These are phyloP conservation scores for Xylocampa areola DNA, from an alignment of 2,888 invertebrate species.

Conservation along the genomic window DNA sequence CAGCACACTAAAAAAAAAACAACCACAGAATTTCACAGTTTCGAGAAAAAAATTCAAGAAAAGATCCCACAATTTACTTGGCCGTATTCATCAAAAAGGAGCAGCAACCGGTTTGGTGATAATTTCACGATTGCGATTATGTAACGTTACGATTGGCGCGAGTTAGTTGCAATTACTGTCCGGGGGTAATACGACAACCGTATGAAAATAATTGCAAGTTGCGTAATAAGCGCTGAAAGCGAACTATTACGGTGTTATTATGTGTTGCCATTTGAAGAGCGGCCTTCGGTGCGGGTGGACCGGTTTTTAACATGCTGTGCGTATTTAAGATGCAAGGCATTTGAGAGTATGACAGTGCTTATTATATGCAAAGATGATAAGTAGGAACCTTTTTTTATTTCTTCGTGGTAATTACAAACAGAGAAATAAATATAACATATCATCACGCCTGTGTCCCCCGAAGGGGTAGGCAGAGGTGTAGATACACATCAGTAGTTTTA, in stretches of 20 bases:
- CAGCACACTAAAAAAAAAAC: too few species aligned
- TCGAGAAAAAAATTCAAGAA: too few species aligned
- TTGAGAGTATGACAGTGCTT: not conserved
- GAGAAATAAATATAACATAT: too few species aligned
- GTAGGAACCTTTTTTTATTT: too few species aligned
- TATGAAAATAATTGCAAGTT: constrained; percentile 23
- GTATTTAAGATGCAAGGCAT: constrained; percentile 6
- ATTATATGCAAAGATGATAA: too few species aligned
- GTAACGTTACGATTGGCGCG: constrained; percentile 19
- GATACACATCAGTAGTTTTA: too few species aligned
- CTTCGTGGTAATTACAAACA: too few species aligned
- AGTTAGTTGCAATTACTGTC: constrained; percentile 27
- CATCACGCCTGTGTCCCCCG: too few species aligned
- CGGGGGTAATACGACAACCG: constrained; percentile 3
- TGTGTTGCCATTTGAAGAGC: not conserved
- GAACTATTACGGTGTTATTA: not conserved
- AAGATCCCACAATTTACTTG: constrained; percentile 1
- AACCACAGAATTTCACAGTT: too few species aligned
- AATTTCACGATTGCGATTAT: constrained; percentile 17
- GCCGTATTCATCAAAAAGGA: constrained; percentile 16
- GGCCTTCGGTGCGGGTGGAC: not conserved
- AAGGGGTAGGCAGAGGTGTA: too few species aligned
- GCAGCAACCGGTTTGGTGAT: constrained; percentile 24
- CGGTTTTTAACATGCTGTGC: constrained; percentile 8
- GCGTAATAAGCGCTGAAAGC: constrained; percentile 6